These are phyloP conservation scores for Trichosurus vulpecula DNA, from an alignment of 2,797 vertebrate species.

Conservation along the genomic window DNA sequence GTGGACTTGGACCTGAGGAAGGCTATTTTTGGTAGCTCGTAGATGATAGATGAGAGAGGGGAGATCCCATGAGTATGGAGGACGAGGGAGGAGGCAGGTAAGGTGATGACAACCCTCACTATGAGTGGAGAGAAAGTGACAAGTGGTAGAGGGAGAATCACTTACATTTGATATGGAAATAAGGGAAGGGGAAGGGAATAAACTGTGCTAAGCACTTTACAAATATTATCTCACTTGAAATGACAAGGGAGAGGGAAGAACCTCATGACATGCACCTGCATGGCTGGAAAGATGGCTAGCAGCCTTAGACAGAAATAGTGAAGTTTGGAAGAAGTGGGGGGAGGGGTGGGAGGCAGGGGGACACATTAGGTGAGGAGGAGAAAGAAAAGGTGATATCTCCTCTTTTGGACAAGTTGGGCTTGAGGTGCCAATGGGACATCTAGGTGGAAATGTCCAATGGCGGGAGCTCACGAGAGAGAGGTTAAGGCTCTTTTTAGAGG, in stretches of 20 bases:
- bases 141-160: too few relatives aligned
- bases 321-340: neutral
- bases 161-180: too few relatives aligned
- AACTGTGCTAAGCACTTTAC: neutral
- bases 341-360: neutral
- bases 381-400: neutral
- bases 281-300: neutral
- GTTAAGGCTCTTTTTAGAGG: neutral
- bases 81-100: too few relatives aligned
- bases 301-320: neutral
- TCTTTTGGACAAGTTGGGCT: neutral
- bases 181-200: neutral
- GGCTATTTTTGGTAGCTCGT: too few relatives aligned
- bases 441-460: neutral
- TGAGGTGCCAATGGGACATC: neutral
- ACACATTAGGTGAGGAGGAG: neutral
- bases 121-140: too few relatives aligned
- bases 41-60: too few relatives aligned
- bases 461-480: neutral
- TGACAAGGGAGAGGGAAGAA: neutral
- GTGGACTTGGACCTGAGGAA: too few relatives aligned
- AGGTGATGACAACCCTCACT: too few relatives aligned
- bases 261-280: neutral
- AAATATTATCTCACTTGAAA: neutral
- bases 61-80: too few relatives aligned